phyloP scores from a whole-genome alignment of 2,113 vertebrate genomes.

The Protobothrops mucrosquamatus region DNA sequence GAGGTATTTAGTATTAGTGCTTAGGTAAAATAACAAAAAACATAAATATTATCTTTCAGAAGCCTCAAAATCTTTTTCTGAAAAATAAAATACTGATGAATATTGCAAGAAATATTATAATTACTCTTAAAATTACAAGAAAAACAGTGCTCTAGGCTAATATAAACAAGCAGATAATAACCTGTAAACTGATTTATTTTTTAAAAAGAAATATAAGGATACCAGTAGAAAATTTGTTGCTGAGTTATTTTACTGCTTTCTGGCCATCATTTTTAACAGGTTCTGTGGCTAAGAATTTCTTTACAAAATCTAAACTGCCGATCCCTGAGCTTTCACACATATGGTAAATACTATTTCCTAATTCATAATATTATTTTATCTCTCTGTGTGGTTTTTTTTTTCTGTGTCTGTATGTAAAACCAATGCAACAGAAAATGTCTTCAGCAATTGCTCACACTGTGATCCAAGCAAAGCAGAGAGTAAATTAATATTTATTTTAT shows the following conservation, averaged over 20 bases:
- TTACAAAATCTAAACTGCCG: conserved; percentile 96
- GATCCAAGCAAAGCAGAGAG: conserved; percentile 37
- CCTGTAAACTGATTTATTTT: neutral
- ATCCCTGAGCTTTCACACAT: conserved; percentile 96
- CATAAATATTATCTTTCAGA: neutral
- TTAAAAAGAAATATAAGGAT: rapidly evolving
- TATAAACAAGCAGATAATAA: neutral
- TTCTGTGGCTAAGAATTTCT: conserved; percentile 93
- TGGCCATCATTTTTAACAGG: conserved; percentile 69
- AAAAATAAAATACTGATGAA: neutral
- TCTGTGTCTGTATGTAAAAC: neutral
- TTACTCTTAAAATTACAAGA: neutral
- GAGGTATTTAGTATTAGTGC: neutral
- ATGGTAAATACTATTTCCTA: conserved; percentile 77
- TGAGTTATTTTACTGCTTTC: neutral
- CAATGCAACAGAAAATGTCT: conserved; percentile 9
- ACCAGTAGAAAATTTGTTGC: neutral
- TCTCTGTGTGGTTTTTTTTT: neutral
- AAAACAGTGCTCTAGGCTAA: neutral
- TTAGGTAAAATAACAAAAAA: neutral
- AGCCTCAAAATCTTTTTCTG: neutral
- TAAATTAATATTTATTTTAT: conserved; percentile 39
- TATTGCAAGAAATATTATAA: neutral
- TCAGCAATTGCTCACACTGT: conserved; percentile 45
- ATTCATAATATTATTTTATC: neutral